Evolutionary conservation across 2,113 vertebrate genomes (phyloP).

Genomic region (Drymodes brunneopygia): DNA sequence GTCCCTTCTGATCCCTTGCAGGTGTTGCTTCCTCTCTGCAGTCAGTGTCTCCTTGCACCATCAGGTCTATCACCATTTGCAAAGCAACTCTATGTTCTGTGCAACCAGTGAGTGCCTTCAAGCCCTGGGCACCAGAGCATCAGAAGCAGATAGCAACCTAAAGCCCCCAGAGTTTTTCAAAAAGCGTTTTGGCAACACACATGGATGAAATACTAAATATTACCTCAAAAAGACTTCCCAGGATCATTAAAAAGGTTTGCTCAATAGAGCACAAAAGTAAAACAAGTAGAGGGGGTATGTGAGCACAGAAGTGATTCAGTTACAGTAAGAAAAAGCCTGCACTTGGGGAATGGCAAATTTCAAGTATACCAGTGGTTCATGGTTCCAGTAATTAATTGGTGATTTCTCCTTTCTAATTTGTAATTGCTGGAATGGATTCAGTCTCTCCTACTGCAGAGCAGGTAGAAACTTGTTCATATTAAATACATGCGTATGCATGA

Average conservation of each 20-base stretch:
- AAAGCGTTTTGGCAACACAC: background rate
- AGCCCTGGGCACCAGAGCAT: background rate
- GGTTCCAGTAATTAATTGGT: background rate
- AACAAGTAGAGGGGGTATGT: background rate
- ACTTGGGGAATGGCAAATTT: background rate
- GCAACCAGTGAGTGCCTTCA: background rate
- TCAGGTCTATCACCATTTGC: background rate
- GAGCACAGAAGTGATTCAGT: background rate
- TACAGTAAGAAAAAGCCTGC: background rate
- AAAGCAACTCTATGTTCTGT: background rate
- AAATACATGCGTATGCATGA: background rate
- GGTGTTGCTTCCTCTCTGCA: background rate
- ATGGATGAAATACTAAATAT: background rate
- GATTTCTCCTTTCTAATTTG: background rate
- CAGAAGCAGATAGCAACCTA: background rate
- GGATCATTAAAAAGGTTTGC: background rate
- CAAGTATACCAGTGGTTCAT: background rate
- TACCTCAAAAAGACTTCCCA: background rate
- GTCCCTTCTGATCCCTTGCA: background rate
- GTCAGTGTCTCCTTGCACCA: accelerated
- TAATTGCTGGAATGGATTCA: background rate
- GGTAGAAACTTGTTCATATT: background rate
- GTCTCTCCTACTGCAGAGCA: background rate
- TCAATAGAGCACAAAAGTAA: background rate
- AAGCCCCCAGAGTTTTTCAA: background rate